A percentile compares a stretch with the other conserved stretches of the same genome.
phyloP scores from a whole-genome alignment of 2,113 vertebrate species.

The Mandrillus leucophaeus region DNA sequence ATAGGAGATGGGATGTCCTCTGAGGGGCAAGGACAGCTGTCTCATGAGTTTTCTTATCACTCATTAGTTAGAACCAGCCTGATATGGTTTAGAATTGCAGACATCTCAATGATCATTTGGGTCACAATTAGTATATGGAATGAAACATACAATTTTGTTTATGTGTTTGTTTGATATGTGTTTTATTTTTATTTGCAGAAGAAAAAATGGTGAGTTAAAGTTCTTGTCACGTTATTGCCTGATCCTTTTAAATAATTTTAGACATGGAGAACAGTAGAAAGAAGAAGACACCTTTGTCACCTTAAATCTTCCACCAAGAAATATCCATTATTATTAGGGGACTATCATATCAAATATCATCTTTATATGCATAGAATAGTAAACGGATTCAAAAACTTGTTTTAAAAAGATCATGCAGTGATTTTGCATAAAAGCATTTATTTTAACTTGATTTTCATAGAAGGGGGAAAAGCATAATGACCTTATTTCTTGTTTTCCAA shows the following conservation, averaged over 20 bases:
- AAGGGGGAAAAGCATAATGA: not conserved
- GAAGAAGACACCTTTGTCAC: not conserved
- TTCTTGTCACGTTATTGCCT: not conserved
- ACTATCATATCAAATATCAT: not conserved
- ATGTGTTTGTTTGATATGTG: not conserved
- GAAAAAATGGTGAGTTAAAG: not conserved
- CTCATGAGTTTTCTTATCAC: not conserved
- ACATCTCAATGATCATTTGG: not conserved
- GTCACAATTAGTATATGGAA: not conserved
- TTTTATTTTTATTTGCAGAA: constrained; percentile 6
- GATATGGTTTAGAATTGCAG: not conserved
- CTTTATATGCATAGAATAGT: not conserved
- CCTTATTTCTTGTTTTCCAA: not conserved
- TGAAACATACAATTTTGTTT: not conserved
- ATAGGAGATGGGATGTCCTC: not conserved
- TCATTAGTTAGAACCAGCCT: not conserved
- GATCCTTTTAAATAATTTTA: constrained; percentile 7
- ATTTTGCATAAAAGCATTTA: constrained; percentile 21
- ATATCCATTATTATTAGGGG: not conserved
- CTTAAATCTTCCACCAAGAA: constrained; percentile 10
- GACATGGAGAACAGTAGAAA: not conserved
- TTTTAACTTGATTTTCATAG: not conserved
- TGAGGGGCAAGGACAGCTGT: not conserved
- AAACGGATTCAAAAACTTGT: not conserved
- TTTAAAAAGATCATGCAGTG: not conserved